Evolutionary conservation across 2,888 invertebrate genomes (phyloP).

Genomic region (Abrostola tripartita): DNA sequence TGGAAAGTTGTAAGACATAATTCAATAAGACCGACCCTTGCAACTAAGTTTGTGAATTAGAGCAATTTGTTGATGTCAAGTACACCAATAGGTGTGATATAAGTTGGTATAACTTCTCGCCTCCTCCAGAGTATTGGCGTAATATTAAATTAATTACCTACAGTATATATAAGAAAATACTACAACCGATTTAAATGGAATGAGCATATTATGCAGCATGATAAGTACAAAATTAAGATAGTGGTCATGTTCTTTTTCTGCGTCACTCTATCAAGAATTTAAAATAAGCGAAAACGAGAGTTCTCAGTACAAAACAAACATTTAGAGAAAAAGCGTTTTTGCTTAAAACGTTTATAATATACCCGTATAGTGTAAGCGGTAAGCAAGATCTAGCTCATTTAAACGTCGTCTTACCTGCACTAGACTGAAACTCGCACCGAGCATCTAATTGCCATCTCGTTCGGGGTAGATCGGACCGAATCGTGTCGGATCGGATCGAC

Average conservation of each 20-base stretch:
- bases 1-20: conserved; percentile 66
- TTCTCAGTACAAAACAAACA: too few relatives aligned
- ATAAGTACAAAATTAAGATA: too few relatives aligned
- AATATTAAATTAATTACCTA: too few relatives aligned
- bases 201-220: too few relatives aligned
- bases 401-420: not conserved
- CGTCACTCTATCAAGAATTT: too few relatives aligned
- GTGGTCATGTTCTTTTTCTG: too few relatives aligned
- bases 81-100: conserved; percentile 54
- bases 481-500: not conserved
- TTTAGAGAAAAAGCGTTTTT: not conserved
- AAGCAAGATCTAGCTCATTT: not conserved
- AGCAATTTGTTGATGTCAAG: conserved; percentile 72
- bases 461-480: not conserved
- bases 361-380: not conserved
- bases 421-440: not conserved
- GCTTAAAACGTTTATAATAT: not conserved
- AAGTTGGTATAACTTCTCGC: conserved; percentile 46
- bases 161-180: too few relatives aligned
- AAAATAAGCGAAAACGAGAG: too few relatives aligned
- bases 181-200: too few relatives aligned
- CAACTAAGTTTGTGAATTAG: conserved; percentile 75
- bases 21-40: conserved; percentile 74
- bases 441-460: too few relatives aligned
- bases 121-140: not conserved